Conservation (phyloP, 2,888 invertebrate species). For the Eupithecia insigniata region DNA sequence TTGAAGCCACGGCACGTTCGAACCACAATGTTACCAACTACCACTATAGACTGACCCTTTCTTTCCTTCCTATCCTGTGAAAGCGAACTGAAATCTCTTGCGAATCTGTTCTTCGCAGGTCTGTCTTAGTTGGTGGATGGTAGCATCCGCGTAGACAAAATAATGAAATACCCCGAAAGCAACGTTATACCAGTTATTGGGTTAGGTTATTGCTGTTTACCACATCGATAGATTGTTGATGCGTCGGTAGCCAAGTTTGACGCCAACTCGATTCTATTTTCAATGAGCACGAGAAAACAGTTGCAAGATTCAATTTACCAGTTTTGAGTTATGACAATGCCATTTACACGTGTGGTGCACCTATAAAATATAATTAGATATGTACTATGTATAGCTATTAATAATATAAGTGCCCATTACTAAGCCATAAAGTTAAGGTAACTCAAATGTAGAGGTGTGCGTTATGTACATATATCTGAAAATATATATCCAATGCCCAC, state of each 20-base stretch:
- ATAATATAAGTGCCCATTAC: background rate
- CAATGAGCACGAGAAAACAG: conserved; percentile 49
- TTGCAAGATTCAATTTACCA: conserved; percentile 24
- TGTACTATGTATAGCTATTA: background rate
- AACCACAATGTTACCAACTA: conserved; percentile 76
- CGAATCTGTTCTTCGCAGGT: conserved; percentile 49
- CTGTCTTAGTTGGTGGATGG: conserved; percentile 59
- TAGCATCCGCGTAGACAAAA: conserved; percentile 83
- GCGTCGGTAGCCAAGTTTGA: conserved; percentile 76
- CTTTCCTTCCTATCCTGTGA: conserved; percentile 51
- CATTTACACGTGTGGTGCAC: conserved; percentile 14
- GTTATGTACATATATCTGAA: background rate
- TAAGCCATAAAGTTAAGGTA: background rate
- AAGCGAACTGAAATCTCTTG: conserved; percentile 37
- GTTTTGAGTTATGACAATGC: conserved; percentile 25
- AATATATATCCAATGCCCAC: background rate
- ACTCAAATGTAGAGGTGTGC: background rate
- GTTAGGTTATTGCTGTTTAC: conserved; percentile 83
- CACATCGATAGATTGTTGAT: conserved; percentile 75
- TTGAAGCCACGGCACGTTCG: conserved; percentile 83
- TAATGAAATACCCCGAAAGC: conserved; percentile 83
- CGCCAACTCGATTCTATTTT: conserved; percentile 61
- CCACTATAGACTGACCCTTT: conserved; percentile 63
- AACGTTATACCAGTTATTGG: conserved; percentile 80
- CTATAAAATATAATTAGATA: background rate